Percentiles rank a stretch among this genome's conserved stretches.
Conservation (phyloP, 2,888 invertebrate species). For the Eubasilissa splendida region DNA sequence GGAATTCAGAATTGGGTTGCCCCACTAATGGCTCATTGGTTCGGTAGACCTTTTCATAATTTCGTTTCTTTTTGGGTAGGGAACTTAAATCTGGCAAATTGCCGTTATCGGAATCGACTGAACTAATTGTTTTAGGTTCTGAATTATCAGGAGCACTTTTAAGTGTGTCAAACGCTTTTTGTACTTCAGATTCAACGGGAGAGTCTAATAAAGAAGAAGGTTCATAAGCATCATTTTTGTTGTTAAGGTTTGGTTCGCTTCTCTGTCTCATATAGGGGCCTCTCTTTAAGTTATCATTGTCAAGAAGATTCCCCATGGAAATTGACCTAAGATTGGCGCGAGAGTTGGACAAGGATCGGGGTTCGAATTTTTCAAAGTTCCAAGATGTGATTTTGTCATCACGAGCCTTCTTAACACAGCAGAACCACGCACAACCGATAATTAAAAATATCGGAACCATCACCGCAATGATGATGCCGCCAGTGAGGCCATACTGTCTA, state of each 20-base stretch:
- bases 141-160: slow-evolving; percentile 61
- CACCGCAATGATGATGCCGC: slow-evolving; percentile 81
- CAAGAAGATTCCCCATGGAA: slow-evolving; percentile 72
- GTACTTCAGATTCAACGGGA: background rate
- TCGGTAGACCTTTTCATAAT: slow-evolving; percentile 86
- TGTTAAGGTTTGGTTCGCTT: slow-evolving; percentile 63
- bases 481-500: slow-evolving; percentile 81
- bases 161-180: background rate
- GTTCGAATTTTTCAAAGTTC: slow-evolving; percentile 70
- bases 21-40: slow-evolving; percentile 86
- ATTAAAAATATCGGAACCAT: slow-evolving; percentile 77
- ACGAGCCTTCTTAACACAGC: slow-evolving; percentile 76
- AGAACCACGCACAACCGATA: slow-evolving; percentile 76
- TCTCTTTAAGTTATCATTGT: slow-evolving; percentile 64
- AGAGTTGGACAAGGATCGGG: slow-evolving; percentile 75
- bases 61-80: slow-evolving; percentile 76
- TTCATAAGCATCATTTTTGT: slow-evolving; percentile 63
- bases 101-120: slow-evolving; percentile 71
- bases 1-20: slow-evolving; percentile 79
- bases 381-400: slow-evolving; percentile 67
- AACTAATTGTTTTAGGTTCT: slow-evolving; percentile 72
- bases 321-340: slow-evolving; percentile 72
- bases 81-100: slow-evolving; percentile 73
- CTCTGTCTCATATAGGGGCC: slow-evolving; percentile 63
- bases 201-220: slow-evolving; percentile 61